These are phyloP conservation scores for Aldabrachelys gigantea DNA, from an alignment of 2,113 vertebrate species.

Conservation along the genomic window DNA sequence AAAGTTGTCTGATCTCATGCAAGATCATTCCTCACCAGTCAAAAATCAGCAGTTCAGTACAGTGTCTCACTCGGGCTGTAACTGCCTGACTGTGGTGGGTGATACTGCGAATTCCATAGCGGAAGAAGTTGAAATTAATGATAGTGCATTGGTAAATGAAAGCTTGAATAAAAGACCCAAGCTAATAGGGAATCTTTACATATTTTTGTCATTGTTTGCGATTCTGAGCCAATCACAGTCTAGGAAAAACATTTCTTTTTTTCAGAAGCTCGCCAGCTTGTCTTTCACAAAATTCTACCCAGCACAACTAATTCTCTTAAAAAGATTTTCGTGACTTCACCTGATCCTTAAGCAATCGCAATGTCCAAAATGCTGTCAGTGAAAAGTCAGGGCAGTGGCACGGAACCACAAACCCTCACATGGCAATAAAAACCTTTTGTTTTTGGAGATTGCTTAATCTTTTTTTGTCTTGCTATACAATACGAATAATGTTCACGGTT, in stretches of 20 bases:
- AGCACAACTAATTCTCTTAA: not conserved
- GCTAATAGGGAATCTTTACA: not conserved
- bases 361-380: slow-evolving; percentile 8
- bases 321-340: not conserved
- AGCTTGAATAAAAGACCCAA: not conserved
- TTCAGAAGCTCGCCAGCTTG: not conserved
- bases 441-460: not conserved
- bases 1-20: slow-evolving; percentile 23
- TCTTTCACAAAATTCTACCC: not conserved
- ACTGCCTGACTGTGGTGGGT: not conserved
- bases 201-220: not conserved
- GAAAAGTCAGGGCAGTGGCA: slow-evolving; percentile 20
- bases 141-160: not conserved
- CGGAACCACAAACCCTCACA: slow-evolving; percentile 23
- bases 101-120: not conserved
- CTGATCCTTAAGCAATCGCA: not conserved
- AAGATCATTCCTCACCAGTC: slow-evolving; percentile 48
- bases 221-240: not conserved
- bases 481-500: not conserved
- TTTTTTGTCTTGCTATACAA: not conserved
- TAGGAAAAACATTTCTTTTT: not conserved
- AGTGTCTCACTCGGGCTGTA: slow-evolving; percentile 6
- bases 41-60: slow-evolving; percentile 19
- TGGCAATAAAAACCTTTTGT: slow-evolving; percentile 10
- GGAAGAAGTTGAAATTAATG: not conserved